These are phyloP conservation scores for Peromyscus nudipes DNA, from an alignment of 2,797 vertebrate genomes.

Conservation along the genomic window DNA sequence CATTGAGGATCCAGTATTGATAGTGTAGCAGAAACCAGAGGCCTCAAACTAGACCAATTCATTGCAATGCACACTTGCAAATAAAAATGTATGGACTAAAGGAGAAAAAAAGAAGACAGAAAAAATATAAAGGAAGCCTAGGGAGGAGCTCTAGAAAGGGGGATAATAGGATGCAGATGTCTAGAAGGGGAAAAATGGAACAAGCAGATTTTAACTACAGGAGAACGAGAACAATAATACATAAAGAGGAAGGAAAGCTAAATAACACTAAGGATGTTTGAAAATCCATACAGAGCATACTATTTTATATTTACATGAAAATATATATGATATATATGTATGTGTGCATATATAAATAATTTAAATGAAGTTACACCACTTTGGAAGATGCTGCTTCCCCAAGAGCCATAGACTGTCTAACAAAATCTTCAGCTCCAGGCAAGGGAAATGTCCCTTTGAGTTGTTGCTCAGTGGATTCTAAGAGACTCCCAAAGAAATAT, in stretches of 20 bases:
- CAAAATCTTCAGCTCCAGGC: neutral
- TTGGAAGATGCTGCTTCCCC: neutral
- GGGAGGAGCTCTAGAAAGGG: neutral
- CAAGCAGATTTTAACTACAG: neutral
- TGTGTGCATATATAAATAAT: neutral
- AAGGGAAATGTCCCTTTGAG: neutral
- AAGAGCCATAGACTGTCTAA: neutral
- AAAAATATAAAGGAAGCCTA: too few relatives aligned
- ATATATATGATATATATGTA: neutral
- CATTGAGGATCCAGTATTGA: too few relatives aligned
- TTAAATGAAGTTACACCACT: neutral
- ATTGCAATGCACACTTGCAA: too few relatives aligned
- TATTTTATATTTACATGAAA: neutral
- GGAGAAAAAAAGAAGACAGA: too few relatives aligned
- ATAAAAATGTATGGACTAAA: too few relatives aligned
- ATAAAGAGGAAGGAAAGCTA: neutral
- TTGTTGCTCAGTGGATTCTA: neutral
- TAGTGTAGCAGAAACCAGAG: too few relatives aligned
- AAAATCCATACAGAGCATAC: neutral
- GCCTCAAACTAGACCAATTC: too few relatives aligned
- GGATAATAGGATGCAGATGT: neutral
- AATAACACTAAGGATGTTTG: neutral
- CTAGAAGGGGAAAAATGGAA: neutral
- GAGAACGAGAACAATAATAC: neutral
- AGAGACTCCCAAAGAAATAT: neutral